Evolutionary conservation across 23 tunicate species (phyloP).

Genomic region (Ascidia mentula): DNA sequence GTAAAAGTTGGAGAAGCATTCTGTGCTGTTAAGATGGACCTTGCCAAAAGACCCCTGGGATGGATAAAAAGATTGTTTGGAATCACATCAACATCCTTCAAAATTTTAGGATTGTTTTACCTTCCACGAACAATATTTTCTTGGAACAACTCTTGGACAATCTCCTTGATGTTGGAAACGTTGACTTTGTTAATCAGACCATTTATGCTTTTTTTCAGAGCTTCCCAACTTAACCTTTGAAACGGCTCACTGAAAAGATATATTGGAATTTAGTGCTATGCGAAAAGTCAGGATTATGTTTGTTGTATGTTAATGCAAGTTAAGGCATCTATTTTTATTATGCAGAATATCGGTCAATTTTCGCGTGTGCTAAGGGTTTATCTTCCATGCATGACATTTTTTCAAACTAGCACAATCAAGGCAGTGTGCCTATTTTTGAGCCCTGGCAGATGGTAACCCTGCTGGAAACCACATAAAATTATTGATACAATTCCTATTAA

Average conservation of each 20-base stretch:
- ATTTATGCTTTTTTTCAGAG: constrained; percentile 94
- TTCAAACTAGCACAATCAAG: too few relatives aligned
- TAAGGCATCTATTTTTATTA: too few relatives aligned
- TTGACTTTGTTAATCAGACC: constrained; percentile 98
- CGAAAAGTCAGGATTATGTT: too few relatives aligned
- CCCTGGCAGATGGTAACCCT: too few relatives aligned
- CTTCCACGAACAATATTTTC: constrained; percentile 98
- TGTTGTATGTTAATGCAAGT: too few relatives aligned
- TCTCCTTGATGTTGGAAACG: constrained; percentile 83
- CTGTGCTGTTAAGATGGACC: constrained; percentile 75
- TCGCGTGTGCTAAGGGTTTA: too few relatives aligned
- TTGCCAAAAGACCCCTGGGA: constrained; percentile 79
- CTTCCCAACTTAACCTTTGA: constrained; percentile 98
- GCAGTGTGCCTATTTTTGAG: too few relatives aligned
- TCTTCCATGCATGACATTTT: too few relatives aligned
- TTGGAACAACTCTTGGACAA: constrained; percentile 75
- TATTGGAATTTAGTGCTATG: too few relatives aligned
- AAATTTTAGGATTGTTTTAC: constrained; percentile 11
- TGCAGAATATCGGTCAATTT: too few relatives aligned
- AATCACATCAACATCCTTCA: not conserved
- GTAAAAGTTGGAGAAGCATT: constrained; percentile 99
- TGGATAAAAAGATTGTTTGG: not conserved
- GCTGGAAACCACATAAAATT: too few relatives aligned
- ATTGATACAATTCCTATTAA: too few relatives aligned
- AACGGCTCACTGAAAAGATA: constrained; percentile 59